Evolutionary conservation across 2,888 invertebrate species (phyloP), one percentile per base, ranked within the genome.

Genomic region (Polydrusus tereticollis): DNA sequence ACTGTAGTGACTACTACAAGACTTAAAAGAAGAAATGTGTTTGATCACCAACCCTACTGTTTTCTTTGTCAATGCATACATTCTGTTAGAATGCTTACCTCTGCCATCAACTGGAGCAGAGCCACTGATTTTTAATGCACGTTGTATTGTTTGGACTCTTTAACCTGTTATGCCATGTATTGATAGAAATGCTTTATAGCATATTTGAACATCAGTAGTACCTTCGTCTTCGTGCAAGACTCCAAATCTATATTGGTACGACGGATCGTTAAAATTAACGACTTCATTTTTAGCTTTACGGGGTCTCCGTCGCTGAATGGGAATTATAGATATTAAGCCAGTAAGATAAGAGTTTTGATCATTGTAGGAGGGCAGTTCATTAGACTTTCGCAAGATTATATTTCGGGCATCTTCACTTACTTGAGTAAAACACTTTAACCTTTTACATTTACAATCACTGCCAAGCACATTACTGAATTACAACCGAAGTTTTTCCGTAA

Each of bases 311-410:
- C 41, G 38, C 23, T 59, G 38, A 59, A 59, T n/a, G 12, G 33
- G 38, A 59, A 59, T 5, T 16, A 59, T 1, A 38, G 59, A 59
- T 59, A 59, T 59, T 21, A 59, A 18, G 12, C 59, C 59, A 1
- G 59, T n/a, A 59, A 59, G 59, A 59, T 59, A 38, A 4, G 38
- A 59, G 59, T 38, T 59, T 21, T 59, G 59, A 14, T 59, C 18
- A 18, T 57, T 14, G 57, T 29, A 57, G 5, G 55, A 23, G 12
- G 58, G 16, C 58, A 58, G 58, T 21, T 59, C 38, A 38, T 36
- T 38, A 59, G 33, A 29, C n/a, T n/a, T n/a, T n/a, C n/a, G n/a
- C n/a, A n/a, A n/a, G n/a, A 38, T 59, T 59, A 2, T 26, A 29
- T 55, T 29, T 26, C 52, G 1, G 52, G 52, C 26, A 14, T 23